These are phyloP conservation scores for Microplitis manilae DNA, from an alignment of 2,888 invertebrate species.

Conservation along the genomic window DNA sequence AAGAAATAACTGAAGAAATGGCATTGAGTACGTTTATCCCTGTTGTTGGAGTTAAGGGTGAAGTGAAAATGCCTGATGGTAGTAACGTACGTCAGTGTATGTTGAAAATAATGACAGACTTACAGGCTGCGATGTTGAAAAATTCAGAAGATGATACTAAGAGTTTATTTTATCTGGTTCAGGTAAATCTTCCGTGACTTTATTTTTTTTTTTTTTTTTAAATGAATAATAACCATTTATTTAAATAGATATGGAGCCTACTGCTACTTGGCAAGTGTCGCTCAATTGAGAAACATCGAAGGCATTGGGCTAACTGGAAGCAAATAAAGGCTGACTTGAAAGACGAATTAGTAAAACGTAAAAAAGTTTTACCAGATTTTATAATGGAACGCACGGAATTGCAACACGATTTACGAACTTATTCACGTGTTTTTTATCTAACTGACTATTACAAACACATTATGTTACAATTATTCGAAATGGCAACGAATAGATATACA, in stretches of 20 bases:
- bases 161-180: conserved; percentile 75
- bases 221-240: neutral
- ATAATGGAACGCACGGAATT: conserved; percentile 57
- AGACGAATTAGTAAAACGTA: conserved; percentile 76
- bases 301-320: conserved; percentile 79
- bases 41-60: conserved; percentile 59
- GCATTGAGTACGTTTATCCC: conserved; percentile 61
- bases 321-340: conserved; percentile 77
- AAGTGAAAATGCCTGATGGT: conserved; percentile 77
- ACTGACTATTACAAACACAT: conserved; percentile 77
- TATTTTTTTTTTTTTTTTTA: neutral
- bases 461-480: conserved; percentile 76
- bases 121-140: conserved; percentile 79
- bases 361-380: conserved; percentile 72
- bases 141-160: conserved; percentile 86
- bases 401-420: conserved; percentile 66
- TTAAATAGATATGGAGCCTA: conserved; percentile 79
- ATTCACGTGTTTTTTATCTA: conserved; percentile 72
- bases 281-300: conserved; percentile 75
- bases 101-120: conserved; percentile 75
- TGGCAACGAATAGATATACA: conserved; percentile 80
- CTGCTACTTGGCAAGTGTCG: conserved; percentile 75
- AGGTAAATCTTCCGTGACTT: conserved; percentile 69
- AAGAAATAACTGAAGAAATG: conserved; percentile 25
- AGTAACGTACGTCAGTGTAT: conserved; percentile 80